Evolutionary conservation across 2,888 invertebrate genomes (phyloP), one percentile per base, ranked within the genome.

Genomic region (Drosophila rubida): DNA sequence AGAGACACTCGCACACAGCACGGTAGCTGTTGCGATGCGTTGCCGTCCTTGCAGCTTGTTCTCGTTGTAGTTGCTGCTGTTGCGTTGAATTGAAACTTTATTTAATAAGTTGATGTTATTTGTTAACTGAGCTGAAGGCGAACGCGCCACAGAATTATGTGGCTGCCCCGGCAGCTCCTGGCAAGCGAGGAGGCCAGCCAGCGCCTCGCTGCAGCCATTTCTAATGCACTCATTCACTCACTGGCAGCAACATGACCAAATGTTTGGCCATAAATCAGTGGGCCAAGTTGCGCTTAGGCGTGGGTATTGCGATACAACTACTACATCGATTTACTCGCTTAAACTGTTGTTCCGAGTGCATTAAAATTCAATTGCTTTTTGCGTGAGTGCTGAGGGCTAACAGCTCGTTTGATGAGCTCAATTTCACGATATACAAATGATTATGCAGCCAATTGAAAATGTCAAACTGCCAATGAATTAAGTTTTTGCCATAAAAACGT

Each of bases 71-170:
- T n/a, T n/a, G n/a, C n/a, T n/a, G n/a, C n/a, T n/a, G n/a, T n/a
- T n/a, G n/a, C n/a, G n/a, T 22, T 82, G 81, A 79, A 87, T 83
- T 83, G 87, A 87, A 87, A 87, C 86, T 84, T 85, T 85, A 85
- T 85, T 85, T 83, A 85, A 85, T 85, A 85, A 85, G 84, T 87
- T 80, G 88, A 87, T 85, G 88, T 85, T 85, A 85, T 85, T 85
- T 85, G 84, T 85, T 85, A 87, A 85, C 86, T 86, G 83, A 66
- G 80, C 76, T 44, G 68, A 79, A 84, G 78, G 83, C 39, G 3
- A 51, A 51, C 69, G 74, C 84, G 59, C 55, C 62, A 45, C 68
- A 76, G 77, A 83, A 75, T 81, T 78, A 84, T 87, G 81, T 75
- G 64, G 51, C 76, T 62, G n/a, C n/a, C 27, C 54, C 55, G 54